Conservation (phyloP, 2,888 invertebrate species). For the Hanleya hanleyi region DNA sequence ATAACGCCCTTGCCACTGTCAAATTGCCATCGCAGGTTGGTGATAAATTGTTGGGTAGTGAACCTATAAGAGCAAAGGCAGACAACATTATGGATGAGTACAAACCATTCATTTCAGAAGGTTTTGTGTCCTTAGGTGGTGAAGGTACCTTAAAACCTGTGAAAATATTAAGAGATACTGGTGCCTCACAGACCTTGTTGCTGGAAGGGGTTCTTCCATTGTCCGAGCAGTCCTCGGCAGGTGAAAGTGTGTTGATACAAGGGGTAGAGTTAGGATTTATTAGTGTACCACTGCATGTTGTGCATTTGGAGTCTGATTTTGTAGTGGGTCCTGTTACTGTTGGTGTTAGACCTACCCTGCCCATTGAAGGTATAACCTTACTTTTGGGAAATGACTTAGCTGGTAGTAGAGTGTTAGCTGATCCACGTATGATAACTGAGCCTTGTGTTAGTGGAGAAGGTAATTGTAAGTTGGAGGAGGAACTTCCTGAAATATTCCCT, state of each 20-base stretch:
- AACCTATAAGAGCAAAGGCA: background rate
- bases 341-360: slow-evolving; percentile 25
- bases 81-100: slow-evolving; percentile 24
- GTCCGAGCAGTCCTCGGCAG: slow-evolving; percentile 23
- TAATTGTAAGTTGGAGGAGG: background rate
- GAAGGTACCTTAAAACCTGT: slow-evolving; percentile 3
- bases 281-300: slow-evolving; percentile 30
- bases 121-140: slow-evolving; percentile 30
- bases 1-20: no score
- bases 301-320: slow-evolving; percentile 26
- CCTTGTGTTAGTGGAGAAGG: background rate
- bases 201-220: slow-evolving; percentile 28
- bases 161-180: slow-evolving; percentile 34
- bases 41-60: no score
- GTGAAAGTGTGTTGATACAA: slow-evolving; percentile 28
- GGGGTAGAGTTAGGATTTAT: slow-evolving; percentile 30
- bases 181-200: slow-evolving; percentile 36
- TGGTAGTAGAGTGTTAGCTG: slow-evolving; percentile 22
- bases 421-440: background rate
- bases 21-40: background rate
- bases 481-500: slow-evolving; percentile 8
- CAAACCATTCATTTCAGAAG: slow-evolving; percentile 31
- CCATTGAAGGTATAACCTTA: slow-evolving; percentile 30
- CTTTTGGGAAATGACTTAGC: slow-evolving; percentile 35
- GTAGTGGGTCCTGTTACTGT: slow-evolving; percentile 29